These are phyloP conservation scores for Hypothenemus hampei DNA, from an alignment of 1,140 invertebrate species.

Conservation along the genomic window DNA sequence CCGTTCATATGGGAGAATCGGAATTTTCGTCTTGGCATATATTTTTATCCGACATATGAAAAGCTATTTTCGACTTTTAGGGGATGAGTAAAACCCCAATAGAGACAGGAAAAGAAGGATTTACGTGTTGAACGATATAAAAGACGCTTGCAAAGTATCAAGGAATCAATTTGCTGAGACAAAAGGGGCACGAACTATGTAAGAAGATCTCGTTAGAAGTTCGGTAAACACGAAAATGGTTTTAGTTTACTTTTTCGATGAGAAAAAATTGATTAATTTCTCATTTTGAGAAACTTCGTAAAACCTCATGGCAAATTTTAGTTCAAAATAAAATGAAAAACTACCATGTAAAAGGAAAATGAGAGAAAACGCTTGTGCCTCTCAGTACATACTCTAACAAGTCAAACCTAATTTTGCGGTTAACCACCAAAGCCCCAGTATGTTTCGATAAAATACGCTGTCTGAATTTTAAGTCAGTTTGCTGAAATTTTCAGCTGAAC, in stretches of 20 bases:
- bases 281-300: too few species aligned
- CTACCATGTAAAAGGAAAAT: neutral
- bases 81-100: neutral
- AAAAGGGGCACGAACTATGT: slow-evolving; percentile 5
- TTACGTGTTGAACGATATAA: slow-evolving; percentile 4
- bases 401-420: slow-evolving; percentile 11
- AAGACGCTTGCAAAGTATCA: slow-evolving; percentile 4
- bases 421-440: slow-evolving; percentile 8
- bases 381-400: slow-evolving; percentile 1
- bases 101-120: neutral
- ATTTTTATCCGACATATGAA: too few species aligned
- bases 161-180: slow-evolving; percentile 12
- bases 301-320: too few species aligned
- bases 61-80: too few species aligned
- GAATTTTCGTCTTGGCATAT: too few species aligned
- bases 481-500: neutral
- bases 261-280: too few species aligned
- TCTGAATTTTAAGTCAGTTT: slow-evolving; percentile 7
- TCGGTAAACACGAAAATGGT: too few species aligned
- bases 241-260: too few species aligned
- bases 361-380: neutral
- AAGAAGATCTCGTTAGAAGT: neutral
- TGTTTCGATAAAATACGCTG: slow-evolving; percentile 11
- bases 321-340: neutral
- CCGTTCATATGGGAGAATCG: too few species aligned